Base-by-base conservation (phyloP, 2,113 vertebrate species). In the Corapipo altera region DNA sequence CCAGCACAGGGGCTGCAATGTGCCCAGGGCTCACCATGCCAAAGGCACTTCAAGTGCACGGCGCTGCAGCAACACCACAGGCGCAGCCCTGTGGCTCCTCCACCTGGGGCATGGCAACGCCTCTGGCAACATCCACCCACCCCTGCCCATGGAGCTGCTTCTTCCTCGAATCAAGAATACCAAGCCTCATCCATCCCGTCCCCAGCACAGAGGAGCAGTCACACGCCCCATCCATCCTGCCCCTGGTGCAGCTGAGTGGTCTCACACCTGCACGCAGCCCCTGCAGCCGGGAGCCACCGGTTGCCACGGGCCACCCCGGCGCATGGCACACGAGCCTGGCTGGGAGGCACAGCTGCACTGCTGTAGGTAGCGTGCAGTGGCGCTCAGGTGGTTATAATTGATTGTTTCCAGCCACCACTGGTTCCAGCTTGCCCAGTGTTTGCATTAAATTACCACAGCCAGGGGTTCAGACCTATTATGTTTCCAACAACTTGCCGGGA, bases 241-340 rank as follows among this genome's bases (percentile, higher is more conserved):
- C 16, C 3, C 35, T 15, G 12, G 6, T 19, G 43, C 49, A 35
- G 49, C 51, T 12, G 41, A 57, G 71, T 8, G 15, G 23, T 35
- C 32, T 19, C 65, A 24, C 5, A 2, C 62, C 21, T 17, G 21
- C 11, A 8, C 6, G 17, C 41, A 55, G 59, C 14, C 43, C 41
- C 54, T 6, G 49, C 17, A 14, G 37, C 39, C 7, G 12, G 76
- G 37, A 81, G 65, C 44, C 9, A 1, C 39, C 1, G 3, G 77
- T n/a, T 5, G 1, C 18, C 43, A 7, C 2, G 0, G 22, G 8
- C 1, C 8, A 17, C 21, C 41, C 41, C 2, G 0, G 2, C 4
- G 0, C 23, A 4, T 1, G 52, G 0, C 1, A 13, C 64, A 8
- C 0, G 1, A 23, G 54, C 32, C 83, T 0, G 8, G 75, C 20